Evolutionary conservation across 2,888 invertebrate species (phyloP).

Genomic region (Epirrhoe tristata): DNA sequence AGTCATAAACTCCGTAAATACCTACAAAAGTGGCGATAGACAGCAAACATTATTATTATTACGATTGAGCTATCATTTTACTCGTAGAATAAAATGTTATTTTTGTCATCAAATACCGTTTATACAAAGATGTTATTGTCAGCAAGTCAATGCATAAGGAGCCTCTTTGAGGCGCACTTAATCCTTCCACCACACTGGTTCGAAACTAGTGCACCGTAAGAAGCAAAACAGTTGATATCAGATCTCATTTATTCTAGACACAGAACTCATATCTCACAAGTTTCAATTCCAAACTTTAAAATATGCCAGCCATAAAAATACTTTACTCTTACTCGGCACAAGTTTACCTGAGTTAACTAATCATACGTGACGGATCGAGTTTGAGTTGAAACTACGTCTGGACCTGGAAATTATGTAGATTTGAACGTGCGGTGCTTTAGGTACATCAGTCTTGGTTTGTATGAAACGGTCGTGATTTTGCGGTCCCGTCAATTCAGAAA

Average conservation of each 20-base stretch:
- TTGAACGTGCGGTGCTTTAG: slow-evolving; percentile 14
- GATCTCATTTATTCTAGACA: background rate
- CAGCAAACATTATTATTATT: too few relatives aligned
- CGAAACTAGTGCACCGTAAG: too few relatives aligned
- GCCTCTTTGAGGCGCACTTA: too few relatives aligned
- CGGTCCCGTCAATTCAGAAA: background rate
- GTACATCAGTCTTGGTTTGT: background rate
- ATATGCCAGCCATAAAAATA: background rate
- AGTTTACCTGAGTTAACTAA: slow-evolving; percentile 25
- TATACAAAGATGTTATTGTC: too few relatives aligned
- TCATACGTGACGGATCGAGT: slow-evolving; percentile 27
- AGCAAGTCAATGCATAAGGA: too few relatives aligned
- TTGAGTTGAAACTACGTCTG: slow-evolving; percentile 23
- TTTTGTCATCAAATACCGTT: too few relatives aligned
- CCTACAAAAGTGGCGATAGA: too few relatives aligned
- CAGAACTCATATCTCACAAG: background rate
- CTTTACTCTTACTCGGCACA: slow-evolving; percentile 1
- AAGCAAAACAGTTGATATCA: too few relatives aligned
- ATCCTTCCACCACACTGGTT: too few relatives aligned
- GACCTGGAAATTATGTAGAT: slow-evolving; percentile 32
- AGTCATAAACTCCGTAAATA: too few relatives aligned
- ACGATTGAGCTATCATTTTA: too few relatives aligned
- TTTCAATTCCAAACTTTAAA: background rate
- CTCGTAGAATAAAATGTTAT: too few relatives aligned
- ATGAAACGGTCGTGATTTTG: background rate